Evolutionary conservation across 2,113 vertebrate species (phyloP).

Genomic region (Notarius quadriscutis): DNA sequence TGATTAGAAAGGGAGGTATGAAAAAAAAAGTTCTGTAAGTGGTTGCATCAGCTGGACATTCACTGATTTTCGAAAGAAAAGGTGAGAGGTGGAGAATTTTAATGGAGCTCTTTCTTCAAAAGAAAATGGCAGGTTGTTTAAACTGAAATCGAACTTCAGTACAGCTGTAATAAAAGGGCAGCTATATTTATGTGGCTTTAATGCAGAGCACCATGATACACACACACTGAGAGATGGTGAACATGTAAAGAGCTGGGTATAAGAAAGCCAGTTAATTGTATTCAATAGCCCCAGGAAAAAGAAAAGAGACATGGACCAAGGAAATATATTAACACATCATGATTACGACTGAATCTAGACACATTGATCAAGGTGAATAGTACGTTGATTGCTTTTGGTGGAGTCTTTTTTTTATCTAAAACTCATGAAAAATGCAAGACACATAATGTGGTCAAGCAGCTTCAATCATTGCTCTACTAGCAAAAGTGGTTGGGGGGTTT

Average conservation of each 20-base stretch:
- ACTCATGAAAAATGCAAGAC: slow-evolving; percentile 4
- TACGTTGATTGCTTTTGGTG: slow-evolving; percentile 9
- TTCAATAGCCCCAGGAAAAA: slow-evolving; percentile 47
- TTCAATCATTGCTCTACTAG: neutral
- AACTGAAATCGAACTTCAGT: slow-evolving; percentile 15
- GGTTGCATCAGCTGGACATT: slow-evolving; percentile 63
- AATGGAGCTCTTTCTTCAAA: slow-evolving; percentile 60
- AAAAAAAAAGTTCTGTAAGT: slow-evolving; percentile 63
- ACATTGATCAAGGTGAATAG: slow-evolving; percentile 16
- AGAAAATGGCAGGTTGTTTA: slow-evolving; percentile 49
- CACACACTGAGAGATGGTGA: neutral
- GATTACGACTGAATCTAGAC: neutral
- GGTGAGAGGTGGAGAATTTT: slow-evolving; percentile 51
- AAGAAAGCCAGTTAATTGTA: slow-evolving; percentile 38
- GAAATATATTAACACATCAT: slow-evolving; percentile 10
- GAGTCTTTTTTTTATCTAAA: slow-evolving; percentile 12
- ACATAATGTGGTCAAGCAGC: neutral
- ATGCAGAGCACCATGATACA: slow-evolving; percentile 34
- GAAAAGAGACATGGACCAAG: neutral
- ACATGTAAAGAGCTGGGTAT: slow-evolving; percentile 32
- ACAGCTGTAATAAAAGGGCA: slow-evolving; percentile 15
- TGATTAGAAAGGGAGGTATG: slow-evolving; percentile 53
- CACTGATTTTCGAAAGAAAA: slow-evolving; percentile 37
- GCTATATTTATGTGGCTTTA: slow-evolving; percentile 49
- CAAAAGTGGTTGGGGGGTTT: neutral